Percentiles rank a stretch among this genome's conserved stretches.
Conservation (phyloP, 2,113 vertebrate genomes). For the Syngnathus scovelli region DNA sequence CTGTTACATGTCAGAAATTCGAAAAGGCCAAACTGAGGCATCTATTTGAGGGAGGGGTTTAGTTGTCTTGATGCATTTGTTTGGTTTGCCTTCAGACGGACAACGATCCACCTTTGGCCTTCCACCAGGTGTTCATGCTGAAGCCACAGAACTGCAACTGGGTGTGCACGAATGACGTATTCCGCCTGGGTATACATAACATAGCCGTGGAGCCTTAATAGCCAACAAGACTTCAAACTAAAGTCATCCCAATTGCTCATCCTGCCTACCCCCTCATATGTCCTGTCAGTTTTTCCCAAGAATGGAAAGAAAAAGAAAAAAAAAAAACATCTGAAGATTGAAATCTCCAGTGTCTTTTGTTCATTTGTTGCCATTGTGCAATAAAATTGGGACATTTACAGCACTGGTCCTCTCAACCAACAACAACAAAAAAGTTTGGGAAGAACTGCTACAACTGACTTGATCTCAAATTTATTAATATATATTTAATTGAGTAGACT, state of each 20-base stretch:
- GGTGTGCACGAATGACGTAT: conserved; percentile 71
- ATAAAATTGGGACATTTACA: background rate
- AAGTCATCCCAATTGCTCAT: background rate
- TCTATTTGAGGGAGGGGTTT: background rate
- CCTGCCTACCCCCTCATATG: background rate
- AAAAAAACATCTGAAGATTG: background rate
- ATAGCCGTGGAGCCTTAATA: conserved; percentile 52
- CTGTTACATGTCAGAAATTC: too few species aligned
- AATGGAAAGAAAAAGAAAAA: background rate
- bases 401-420: background rate
- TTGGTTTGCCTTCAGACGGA: conserved; percentile 50
- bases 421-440: background rate
- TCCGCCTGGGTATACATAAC: conserved; percentile 71
- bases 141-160: conserved; percentile 63
- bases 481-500: background rate
- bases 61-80: background rate
- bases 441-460: background rate
- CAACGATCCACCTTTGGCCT: conserved; percentile 70
- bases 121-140: conserved; percentile 72
- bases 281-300: background rate
- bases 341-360: background rate
- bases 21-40: too few species aligned
- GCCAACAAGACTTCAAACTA: background rate
- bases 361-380: background rate
- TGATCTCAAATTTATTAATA: background rate